These are phyloP conservation scores for Apteryx owenii DNA, from an alignment of 2,113 vertebrate species.

Conservation along the genomic window DNA sequence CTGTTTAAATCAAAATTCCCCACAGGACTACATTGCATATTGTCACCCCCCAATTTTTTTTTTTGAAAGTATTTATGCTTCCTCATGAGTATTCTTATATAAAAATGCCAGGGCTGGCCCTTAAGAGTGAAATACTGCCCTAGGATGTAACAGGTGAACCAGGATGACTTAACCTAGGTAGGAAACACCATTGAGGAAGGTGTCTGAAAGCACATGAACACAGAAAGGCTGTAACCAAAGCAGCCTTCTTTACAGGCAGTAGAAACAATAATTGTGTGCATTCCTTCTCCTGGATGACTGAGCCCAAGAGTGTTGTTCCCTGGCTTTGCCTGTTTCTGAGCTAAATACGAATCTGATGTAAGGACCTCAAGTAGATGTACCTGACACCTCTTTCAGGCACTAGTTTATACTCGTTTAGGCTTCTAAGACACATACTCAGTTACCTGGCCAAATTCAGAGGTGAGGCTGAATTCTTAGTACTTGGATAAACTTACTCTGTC, in stretches of 20 bases:
- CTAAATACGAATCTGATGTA: neutral
- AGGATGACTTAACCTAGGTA: neutral
- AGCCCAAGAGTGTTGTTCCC: neutral
- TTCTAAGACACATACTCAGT: neutral
- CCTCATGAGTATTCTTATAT: neutral
- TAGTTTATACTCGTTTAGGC: neutral
- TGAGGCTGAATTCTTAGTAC: neutral
- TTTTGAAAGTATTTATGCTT: neutral
- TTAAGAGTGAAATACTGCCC: neutral
- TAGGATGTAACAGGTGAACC: neutral
- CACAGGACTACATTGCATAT: neutral
- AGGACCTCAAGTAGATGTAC: neutral
- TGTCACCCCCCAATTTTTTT: neutral
- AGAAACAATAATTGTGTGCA: neutral
- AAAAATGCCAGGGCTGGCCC: neutral
- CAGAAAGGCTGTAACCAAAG: neutral
- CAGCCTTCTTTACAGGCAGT: neutral
- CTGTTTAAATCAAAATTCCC: neutral
- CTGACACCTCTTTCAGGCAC: neutral
- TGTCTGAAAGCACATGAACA: neutral
- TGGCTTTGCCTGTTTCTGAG: neutral
- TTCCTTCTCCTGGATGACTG: neutral
- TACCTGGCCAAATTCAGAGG: neutral
- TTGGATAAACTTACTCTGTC: neutral
- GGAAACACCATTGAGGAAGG: neutral